Percentiles rank a stretch among this genome's conserved stretches.
Evolutionary conservation across 2,888 invertebrate species (phyloP).

Genomic region (Amiota communis): DNA sequence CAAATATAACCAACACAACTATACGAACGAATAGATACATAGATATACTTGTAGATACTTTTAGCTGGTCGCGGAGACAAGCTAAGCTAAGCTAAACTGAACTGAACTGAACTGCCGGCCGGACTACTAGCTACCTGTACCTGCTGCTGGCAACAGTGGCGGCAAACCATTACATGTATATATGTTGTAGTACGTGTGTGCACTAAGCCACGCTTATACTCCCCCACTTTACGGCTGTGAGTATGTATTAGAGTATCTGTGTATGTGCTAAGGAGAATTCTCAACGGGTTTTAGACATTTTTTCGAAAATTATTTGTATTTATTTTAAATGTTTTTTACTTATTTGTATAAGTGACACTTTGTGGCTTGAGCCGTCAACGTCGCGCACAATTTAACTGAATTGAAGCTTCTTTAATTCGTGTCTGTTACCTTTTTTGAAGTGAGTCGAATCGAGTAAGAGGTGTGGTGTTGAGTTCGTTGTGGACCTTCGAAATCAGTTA

Average conservation of each 20-base stretch:
- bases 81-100: slow-evolving; percentile 18
- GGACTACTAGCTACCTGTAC: slow-evolving; percentile 53
- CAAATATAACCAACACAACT: slow-evolving; percentile 29
- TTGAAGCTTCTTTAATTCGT: slow-evolving; percentile 61
- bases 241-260: slow-evolving; percentile 38
- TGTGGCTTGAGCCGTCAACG: slow-evolving; percentile 1
- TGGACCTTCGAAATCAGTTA: slow-evolving; percentile 69
- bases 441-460: slow-evolving; percentile 53
- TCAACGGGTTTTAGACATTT: slow-evolving; percentile 58
- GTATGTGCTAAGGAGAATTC: slow-evolving; percentile 38
- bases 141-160: not conserved
- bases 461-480: slow-evolving; percentile 71
- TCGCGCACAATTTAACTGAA: slow-evolving; percentile 46
- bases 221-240: slow-evolving; percentile 54
- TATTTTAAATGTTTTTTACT: slow-evolving; percentile 22
- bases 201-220: slow-evolving; percentile 43
- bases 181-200: not conserved
- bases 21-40: not conserved
- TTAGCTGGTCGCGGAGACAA: slow-evolving; percentile 19
- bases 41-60: too few relatives aligned
- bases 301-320: slow-evolving; percentile 40
- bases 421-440: slow-evolving; percentile 45
- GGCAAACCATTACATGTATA: slow-evolving; percentile 27
- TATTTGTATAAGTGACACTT: slow-evolving; percentile 5
- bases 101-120: not conserved